phyloP scores from a whole-genome alignment of 2,888 invertebrate species.

The Anticlea derivata region DNA sequence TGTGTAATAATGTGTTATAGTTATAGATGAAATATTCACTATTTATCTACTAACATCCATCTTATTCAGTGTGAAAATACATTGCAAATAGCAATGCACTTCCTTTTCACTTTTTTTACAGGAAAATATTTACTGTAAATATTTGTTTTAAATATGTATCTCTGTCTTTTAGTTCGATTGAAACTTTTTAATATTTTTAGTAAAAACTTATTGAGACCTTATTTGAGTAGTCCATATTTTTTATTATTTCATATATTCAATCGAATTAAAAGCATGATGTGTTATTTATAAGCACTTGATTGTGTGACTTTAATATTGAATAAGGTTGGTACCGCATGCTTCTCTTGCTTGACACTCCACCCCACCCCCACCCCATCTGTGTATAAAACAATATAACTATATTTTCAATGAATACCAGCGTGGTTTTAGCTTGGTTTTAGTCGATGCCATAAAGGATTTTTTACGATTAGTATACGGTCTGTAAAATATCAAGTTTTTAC shows the following conservation, averaged over 20 bases:
- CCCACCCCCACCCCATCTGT: constrained; percentile 36
- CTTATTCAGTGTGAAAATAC: background rate
- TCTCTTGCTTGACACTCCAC: constrained; percentile 68
- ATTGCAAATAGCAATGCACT: background rate
- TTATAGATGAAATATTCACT: no score
- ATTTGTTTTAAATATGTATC: no score
- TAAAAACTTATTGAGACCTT: no score
- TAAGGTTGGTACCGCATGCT: constrained; percentile 81
- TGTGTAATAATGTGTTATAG: no score
- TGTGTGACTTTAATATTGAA: constrained; percentile 38
- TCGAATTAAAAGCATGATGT: constrained; percentile 7
- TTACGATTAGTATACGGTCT: no score
- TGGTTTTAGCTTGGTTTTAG: no score
- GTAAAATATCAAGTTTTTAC: no score
- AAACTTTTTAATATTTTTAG: no score
- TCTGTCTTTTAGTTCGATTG: constrained; percentile 1
- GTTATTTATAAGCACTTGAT: constrained; percentile 39
- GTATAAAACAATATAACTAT: constrained; percentile 1
- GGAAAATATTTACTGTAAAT: background rate
- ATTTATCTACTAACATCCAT: no score
- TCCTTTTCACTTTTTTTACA: background rate
- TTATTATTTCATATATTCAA: background rate
- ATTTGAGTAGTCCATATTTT: no score
- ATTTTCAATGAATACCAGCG: no score
- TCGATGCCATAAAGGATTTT: no score